A percentile compares a stretch with the other conserved stretches of the same genome.
These are phyloP conservation scores for Odontocolon sp. DNA, from an alignment of 2,888 invertebrate genomes.

Conservation along the genomic window DNA sequence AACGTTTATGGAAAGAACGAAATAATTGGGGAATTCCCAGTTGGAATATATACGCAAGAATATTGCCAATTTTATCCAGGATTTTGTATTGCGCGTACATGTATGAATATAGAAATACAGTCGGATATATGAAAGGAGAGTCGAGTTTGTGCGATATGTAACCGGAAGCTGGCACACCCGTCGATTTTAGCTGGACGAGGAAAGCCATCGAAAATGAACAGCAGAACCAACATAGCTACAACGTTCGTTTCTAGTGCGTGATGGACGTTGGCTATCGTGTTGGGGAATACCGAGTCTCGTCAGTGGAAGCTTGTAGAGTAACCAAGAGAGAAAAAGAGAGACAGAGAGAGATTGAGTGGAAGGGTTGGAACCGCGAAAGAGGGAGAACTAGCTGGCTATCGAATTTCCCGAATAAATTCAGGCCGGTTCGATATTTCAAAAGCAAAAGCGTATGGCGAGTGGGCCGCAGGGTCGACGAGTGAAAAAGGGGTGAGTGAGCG, in stretches of 20 bases:
- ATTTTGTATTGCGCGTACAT: too few relatives aligned
- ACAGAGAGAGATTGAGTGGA: too few relatives aligned
- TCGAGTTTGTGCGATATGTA: neutral
- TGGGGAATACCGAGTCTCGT: too few relatives aligned
- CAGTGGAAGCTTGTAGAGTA: neutral
- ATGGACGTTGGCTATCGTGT: conserved; percentile 11
- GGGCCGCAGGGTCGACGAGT: conserved; percentile 1
- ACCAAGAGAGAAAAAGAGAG: neutral
- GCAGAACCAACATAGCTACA: neutral
- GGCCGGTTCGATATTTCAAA: conserved; percentile 58
- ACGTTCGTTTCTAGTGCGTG: too few relatives aligned
- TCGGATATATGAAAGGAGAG: too few relatives aligned
- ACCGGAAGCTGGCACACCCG: neutral
- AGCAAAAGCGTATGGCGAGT: conserved; percentile 41
- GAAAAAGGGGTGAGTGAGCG: neutral
- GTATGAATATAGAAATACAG: too few relatives aligned
- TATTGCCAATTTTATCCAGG: conserved; percentile 5
- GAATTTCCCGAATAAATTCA: conserved; percentile 71
- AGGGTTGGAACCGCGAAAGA: conserved; percentile 28
- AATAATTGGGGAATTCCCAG: neutral
- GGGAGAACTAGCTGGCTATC: conserved; percentile 53
- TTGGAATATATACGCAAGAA: neutral
- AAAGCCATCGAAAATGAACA: neutral
- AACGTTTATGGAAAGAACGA: neutral
- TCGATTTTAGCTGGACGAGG: neutral